A percentile compares a stretch with the other conserved stretches of the same genome.
phyloP scores from a whole-genome alignment of 2,113 vertebrate species.

The Pelmatolapia mariae region DNA sequence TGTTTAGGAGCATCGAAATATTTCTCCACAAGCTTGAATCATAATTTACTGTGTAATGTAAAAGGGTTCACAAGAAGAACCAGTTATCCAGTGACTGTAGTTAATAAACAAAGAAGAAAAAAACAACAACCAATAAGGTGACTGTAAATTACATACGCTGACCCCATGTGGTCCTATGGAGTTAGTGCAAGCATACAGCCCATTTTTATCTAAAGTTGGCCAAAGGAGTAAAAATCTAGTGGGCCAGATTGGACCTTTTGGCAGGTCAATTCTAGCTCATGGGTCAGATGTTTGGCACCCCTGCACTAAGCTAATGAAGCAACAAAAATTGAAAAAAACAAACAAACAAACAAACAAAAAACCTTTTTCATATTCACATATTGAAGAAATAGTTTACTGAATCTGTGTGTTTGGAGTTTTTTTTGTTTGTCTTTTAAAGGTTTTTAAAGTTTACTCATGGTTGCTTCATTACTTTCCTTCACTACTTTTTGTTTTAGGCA shows the following conservation, averaged over 20 bases:
- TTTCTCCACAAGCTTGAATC: background rate
- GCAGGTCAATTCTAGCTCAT: background rate
- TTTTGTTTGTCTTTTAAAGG: background rate
- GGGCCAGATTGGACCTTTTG: background rate
- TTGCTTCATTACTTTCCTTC: background rate
- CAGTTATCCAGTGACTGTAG: background rate
- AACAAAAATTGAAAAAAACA: background rate
- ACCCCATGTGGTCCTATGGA: background rate
- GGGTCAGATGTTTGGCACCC: background rate
- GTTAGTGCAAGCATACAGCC: background rate
- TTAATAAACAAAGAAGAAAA: background rate
- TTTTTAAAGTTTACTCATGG: background rate
- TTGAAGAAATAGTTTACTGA: background rate
- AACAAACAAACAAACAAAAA: rapidly evolving
- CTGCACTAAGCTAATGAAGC: background rate
- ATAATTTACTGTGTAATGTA: background rate
- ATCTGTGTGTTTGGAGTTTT: rapidly evolving
- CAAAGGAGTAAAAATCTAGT: background rate
- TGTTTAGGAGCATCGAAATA: background rate
- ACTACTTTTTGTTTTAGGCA: background rate
- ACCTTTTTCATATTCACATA: background rate
- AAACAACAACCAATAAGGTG: background rate
- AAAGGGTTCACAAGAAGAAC: background rate
- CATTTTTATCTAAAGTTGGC: background rate
- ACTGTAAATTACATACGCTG: background rate